Percentiles rank a stretch among this genome's conserved stretches.
phyloP scores from a whole-genome alignment of 2,113 vertebrate species.

The Pseudopodoces humilis region DNA sequence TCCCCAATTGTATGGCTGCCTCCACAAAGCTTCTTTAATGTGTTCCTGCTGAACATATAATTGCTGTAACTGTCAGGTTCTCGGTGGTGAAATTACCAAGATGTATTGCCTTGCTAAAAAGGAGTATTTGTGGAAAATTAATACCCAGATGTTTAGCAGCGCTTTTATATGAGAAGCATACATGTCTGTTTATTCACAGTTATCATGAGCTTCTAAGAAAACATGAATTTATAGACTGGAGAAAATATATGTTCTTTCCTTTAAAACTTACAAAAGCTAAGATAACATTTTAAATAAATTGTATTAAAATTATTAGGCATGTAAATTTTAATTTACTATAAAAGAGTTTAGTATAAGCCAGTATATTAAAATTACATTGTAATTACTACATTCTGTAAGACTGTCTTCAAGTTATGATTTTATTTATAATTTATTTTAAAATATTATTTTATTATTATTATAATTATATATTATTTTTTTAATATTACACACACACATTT shows the following conservation, averaged over 20 bases:
- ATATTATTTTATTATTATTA: too few relatives aligned
- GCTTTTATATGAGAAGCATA: not conserved
- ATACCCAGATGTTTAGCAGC: not conserved
- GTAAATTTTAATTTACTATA: not conserved
- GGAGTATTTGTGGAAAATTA: not conserved
- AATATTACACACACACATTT: not conserved
- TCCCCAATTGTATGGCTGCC: not conserved
- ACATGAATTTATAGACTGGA: not conserved
- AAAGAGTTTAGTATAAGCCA: not conserved
- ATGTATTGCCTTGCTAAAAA: not conserved
- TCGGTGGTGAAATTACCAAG: not conserved
- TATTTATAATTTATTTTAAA: not conserved
- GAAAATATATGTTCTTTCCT: not conserved
- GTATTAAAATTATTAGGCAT: not conserved
- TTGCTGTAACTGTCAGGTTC: not conserved
- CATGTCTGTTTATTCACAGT: not conserved
- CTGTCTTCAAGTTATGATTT: not conserved
- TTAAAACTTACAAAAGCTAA: not conserved
- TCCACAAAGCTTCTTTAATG: not conserved
- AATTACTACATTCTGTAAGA: not conserved
- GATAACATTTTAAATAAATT: not conserved
- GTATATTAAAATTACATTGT: not conserved
- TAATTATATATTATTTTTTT: not conserved
- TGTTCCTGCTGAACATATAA: not conserved
- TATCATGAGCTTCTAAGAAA: not conserved